phyloP scores from a whole-genome alignment of 2,888 invertebrate genomes.

The Scaptomyza parva region DNA sequence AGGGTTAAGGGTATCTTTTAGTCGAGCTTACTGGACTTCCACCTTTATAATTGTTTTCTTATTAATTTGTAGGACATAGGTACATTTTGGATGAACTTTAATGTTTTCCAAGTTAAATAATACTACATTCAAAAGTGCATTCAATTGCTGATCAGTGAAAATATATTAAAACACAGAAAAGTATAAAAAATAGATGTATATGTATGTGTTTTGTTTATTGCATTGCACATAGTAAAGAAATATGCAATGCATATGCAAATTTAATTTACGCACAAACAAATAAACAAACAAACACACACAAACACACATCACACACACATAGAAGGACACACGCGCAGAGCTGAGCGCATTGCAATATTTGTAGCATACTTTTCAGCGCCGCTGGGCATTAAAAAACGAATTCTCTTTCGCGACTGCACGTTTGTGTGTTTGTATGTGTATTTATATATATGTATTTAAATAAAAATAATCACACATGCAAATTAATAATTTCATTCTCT shows the following conservation, averaged over 20 bases:
- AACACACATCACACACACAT: slow-evolving; percentile 2
- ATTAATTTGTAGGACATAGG: too few species aligned
- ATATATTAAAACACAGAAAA: too few species aligned
- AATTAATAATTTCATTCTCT: slow-evolving; percentile 79
- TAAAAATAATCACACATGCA: slow-evolving; percentile 82
- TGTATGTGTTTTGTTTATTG: slow-evolving; percentile 54
- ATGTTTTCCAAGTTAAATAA: neutral
- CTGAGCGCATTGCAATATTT: slow-evolving; percentile 29
- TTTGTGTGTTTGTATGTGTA: slow-evolving; percentile 21
- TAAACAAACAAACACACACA: slow-evolving; percentile 19
- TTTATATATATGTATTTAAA: slow-evolving; percentile 52
- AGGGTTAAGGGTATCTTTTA: too few species aligned
- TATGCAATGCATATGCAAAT: slow-evolving; percentile 71
- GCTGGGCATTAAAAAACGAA: slow-evolving; percentile 61
- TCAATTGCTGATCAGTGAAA: slow-evolving; percentile 22
- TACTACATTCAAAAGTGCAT: neutral
- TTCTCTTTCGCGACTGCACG: slow-evolving; percentile 19
- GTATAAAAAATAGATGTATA: slow-evolving; percentile 35
- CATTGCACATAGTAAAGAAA: slow-evolving; percentile 62
- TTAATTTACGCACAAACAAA: slow-evolving; percentile 71
- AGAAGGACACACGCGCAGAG: neutral
- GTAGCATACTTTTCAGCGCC: slow-evolving; percentile 72
- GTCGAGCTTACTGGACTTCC: too few species aligned
- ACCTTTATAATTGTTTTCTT: too few species aligned
- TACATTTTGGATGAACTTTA: too few species aligned